Conservation (phyloP, 2,113 vertebrate species). For the Stomatorhinus ivindoensis region DNA sequence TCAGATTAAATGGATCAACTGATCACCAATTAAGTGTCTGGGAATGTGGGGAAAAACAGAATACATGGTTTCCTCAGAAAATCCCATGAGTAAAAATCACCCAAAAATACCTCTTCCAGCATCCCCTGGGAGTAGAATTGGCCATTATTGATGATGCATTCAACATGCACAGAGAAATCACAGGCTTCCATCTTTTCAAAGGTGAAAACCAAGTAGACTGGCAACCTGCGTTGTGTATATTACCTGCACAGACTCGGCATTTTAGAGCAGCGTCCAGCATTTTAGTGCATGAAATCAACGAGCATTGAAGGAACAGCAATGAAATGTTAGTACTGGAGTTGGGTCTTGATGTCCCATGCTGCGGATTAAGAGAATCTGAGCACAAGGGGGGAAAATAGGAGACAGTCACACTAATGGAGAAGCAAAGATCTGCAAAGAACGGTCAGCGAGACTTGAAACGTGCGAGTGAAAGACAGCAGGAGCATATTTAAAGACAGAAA, state of each 20-base stretch:
- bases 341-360: not conserved
- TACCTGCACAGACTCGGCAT: not conserved
- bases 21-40: not conserved
- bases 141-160: not conserved
- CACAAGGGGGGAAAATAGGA: not conserved
- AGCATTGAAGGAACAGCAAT: not conserved
- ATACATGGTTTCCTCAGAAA: not conserved
- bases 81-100: not conserved
- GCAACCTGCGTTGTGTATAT: not conserved
- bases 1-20: not conserved
- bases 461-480: not conserved
- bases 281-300: too few species aligned
- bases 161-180: not conserved
- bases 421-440: not conserved
- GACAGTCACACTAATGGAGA: not conserved
- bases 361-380: not conserved
- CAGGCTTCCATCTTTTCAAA: not conserved
- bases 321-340: not conserved
- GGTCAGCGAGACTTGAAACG: not conserved
- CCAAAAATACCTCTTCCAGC: not conserved
- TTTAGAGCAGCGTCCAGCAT: not conserved
- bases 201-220: not conserved
- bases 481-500: not conserved
- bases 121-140: not conserved
- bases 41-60: not conserved